Evolutionary conservation across 35 echinoderm and acorn worm genomes (phyloP), one percentile per base, ranked within the genome.

Genomic region (Heliocidaris erythrogramma): DNA sequence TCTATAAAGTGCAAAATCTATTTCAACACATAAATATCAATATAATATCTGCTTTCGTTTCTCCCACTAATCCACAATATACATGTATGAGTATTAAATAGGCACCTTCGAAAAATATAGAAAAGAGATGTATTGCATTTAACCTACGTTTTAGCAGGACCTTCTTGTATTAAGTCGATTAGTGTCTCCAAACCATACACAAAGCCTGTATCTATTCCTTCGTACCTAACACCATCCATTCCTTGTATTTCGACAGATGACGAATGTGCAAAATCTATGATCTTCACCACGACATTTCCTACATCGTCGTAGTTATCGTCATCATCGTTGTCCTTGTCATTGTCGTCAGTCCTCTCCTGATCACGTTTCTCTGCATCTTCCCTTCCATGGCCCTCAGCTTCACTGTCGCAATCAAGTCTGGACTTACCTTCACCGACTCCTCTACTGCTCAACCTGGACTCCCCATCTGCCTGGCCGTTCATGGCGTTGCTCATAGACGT

Each of bases 261-360:
- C 94, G 59, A 32, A 30, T 96, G 96, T 2, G 86, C 88, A 90
- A 96, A 96, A 88, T 96, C 96, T 2, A 96, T 96, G 30, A 96
- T 91, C 61, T 95, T 96, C 6, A 96, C 48, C 21, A 96, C 29
- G 32, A 95, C n/a, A 84, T 95, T 94, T 17, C 71, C 42, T 12
- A 13, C 11, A 60, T 94, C 30, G 14, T 21, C 13, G 60, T 30
- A 18, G 24, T 5, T 16, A 47, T 50, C 24, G 71, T 27, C 14
- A 30, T 94, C 56, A 24, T n/a, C 27, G 27, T 78, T 24, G 24
- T 71, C 61, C 1, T 42, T 24, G 18, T 78, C 65, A 78, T 27
- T 24, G 18, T 78, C 65, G 27, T 32, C 31, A 30, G 13, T 78
- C 13, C 14, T 48, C 13, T 42, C 9, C 30, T 30, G 18, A 24